Evolutionary conservation across 2,888 invertebrate genomes (phyloP).

Genomic region (Phragmatobia fuliginosa): DNA sequence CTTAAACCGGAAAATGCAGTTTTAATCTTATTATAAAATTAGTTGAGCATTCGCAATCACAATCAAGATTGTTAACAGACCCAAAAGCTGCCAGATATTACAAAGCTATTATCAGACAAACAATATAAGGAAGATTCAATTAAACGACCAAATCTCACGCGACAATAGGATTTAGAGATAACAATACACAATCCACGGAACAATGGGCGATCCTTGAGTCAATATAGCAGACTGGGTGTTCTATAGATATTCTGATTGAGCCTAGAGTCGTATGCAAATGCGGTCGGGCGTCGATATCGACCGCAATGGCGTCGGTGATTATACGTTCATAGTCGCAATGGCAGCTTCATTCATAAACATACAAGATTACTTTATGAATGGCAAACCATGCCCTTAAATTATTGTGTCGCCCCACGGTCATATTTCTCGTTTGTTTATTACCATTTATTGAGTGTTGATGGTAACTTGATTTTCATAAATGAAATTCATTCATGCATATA

Average conservation of each 20-base stretch:
- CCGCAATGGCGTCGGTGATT: slow-evolving; percentile 78
- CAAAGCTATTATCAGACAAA: slow-evolving; percentile 54
- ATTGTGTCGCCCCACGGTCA: slow-evolving; percentile 66
- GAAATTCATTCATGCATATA: slow-evolving; percentile 70
- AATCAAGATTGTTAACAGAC: slow-evolving; percentile 33
- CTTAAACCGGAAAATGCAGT: slow-evolving; percentile 35
- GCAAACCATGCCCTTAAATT: slow-evolving; percentile 75
- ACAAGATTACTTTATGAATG: slow-evolving; percentile 81
- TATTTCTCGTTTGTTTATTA: slow-evolving; percentile 77
- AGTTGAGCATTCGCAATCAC: slow-evolving; percentile 25
- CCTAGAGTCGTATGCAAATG: slow-evolving; percentile 74
- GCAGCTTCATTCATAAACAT: slow-evolving; percentile 84
- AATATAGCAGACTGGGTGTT: slow-evolving; percentile 62
- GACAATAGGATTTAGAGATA: slow-evolving; percentile 67
- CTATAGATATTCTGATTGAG: slow-evolving; percentile 54
- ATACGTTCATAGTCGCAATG: slow-evolving; percentile 63
- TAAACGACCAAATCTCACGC: slow-evolving; percentile 62
- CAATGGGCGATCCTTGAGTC: slow-evolving; percentile 75
- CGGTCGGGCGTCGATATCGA: slow-evolving; percentile 67
- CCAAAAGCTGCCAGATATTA: slow-evolving; percentile 50
- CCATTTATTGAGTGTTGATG: slow-evolving; percentile 79
- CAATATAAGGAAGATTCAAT: slow-evolving; percentile 70
- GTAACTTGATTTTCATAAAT: slow-evolving; percentile 73
- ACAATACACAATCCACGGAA: slow-evolving; percentile 72
- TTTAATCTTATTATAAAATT: slow-evolving; percentile 36